A percentile compares a stretch with the other conserved stretches of the same genome.
phyloP scores from a whole-genome alignment of 2,797 vertebrate genomes.

The Notoglanidium macrostoma region DNA sequence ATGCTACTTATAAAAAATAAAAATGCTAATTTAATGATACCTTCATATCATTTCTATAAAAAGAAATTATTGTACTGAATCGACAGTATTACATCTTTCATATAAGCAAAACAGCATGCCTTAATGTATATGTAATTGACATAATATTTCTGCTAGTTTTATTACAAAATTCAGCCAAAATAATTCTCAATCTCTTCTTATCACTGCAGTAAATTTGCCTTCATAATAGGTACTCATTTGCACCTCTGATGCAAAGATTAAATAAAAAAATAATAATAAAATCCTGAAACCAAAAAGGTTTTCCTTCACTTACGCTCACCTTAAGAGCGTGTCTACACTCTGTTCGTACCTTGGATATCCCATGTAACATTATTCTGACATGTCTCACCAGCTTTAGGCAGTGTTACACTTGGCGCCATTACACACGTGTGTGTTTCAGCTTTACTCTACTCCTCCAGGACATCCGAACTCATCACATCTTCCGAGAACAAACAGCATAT shows the following conservation, averaged over 20 bases:
- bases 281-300: background rate
- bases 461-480: background rate
- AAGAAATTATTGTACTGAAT: background rate
- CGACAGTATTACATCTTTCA: background rate
- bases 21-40: background rate
- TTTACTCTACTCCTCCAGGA: background rate
- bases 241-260: background rate
- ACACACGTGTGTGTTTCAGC: background rate
- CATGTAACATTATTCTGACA: background rate
- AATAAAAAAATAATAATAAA: background rate
- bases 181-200: background rate
- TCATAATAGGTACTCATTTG: background rate
- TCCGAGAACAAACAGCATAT: background rate
- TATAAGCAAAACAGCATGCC: background rate
- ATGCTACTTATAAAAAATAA: background rate
- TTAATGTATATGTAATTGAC: background rate
- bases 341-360: background rate
- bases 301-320: background rate
- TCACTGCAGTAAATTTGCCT: background rate
- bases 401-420: background rate
- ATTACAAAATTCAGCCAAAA: background rate
- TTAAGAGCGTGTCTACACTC: background rate
- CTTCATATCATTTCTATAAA: background rate
- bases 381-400: background rate
- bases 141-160: background rate